Percentiles rank a stretch among this genome's conserved stretches.
phyloP scores from a whole-genome alignment of 2,888 invertebrate genomes.

The Epirrita christyi region DNA sequence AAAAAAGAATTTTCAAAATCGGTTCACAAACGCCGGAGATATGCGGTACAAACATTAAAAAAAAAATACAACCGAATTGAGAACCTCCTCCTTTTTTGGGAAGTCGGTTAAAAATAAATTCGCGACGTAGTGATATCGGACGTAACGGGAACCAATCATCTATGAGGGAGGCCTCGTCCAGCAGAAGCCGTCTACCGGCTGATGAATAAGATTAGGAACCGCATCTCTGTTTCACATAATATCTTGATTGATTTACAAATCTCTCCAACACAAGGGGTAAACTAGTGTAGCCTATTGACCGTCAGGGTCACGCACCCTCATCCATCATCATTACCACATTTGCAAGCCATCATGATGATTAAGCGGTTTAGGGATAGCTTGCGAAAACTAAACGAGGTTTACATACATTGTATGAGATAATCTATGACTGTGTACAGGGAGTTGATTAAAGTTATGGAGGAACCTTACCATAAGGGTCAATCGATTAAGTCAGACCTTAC shows the following conservation, averaged over 20 bases:
- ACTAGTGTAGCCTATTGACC: slow-evolving; percentile 25
- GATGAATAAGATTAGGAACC: too few species aligned
- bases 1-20: too few species aligned
- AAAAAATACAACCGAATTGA: too few species aligned
- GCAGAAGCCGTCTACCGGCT: too few species aligned
- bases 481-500: too few species aligned
- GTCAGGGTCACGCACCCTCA: slow-evolving; percentile 19
- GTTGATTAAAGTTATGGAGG: not conserved
- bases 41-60: too few species aligned
- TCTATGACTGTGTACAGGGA: slow-evolving; percentile 5
- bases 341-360: slow-evolving; percentile 53
- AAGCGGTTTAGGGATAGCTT: slow-evolving; percentile 32
- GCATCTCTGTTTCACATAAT: not conserved
- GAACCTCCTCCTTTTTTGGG: too few species aligned
- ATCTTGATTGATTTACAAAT: slow-evolving; percentile 17
- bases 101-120: too few species aligned
- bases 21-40: too few species aligned
- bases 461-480: slow-evolving; percentile 1
- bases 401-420: slow-evolving; percentile 6
- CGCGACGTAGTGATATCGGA: too few species aligned
- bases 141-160: too few species aligned
- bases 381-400: slow-evolving; percentile 24
- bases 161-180: too few species aligned
- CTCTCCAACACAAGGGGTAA: slow-evolving; percentile 13
- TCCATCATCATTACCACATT: slow-evolving; percentile 44